Evolutionary conservation across 2,888 invertebrate species (phyloP).

Genomic region (Morinoia aosen): DNA sequence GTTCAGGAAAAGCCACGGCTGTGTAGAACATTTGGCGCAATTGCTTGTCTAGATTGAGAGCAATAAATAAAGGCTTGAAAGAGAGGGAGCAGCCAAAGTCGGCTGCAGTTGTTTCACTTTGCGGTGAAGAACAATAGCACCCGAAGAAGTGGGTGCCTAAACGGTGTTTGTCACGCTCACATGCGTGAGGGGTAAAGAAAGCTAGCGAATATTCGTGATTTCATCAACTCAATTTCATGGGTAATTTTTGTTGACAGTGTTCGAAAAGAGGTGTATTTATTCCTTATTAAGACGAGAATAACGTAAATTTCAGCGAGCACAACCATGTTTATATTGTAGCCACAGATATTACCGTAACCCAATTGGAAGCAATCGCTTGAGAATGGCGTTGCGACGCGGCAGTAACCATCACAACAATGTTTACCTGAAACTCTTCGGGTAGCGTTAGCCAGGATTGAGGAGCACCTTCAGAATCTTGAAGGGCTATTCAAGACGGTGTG

Average conservation of each 20-base stretch:
- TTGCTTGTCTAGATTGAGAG: not conserved
- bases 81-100: not conserved
- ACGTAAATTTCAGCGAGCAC: not conserved
- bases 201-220: no score
- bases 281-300: not conserved
- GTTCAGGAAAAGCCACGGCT: not conserved
- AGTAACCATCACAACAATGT: not conserved
- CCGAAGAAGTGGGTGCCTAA: not conserved
- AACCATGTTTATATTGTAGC: not conserved
- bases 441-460: not conserved
- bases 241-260: not conserved
- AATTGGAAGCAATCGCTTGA: not conserved
- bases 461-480: not conserved
- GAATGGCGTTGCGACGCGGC: not conserved
- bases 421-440: not conserved
- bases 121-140: not conserved
- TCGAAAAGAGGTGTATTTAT: not conserved
- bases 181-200: no score
- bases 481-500: not conserved
- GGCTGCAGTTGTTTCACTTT: not conserved
- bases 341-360: not conserved
- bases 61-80: not conserved
- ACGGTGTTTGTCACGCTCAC: not conserved
- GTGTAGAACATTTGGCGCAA: not conserved
- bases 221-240: no score